Evolutionary conservation across 2,113 vertebrate species (phyloP).

Genomic region (Thymallus thymallus): DNA sequence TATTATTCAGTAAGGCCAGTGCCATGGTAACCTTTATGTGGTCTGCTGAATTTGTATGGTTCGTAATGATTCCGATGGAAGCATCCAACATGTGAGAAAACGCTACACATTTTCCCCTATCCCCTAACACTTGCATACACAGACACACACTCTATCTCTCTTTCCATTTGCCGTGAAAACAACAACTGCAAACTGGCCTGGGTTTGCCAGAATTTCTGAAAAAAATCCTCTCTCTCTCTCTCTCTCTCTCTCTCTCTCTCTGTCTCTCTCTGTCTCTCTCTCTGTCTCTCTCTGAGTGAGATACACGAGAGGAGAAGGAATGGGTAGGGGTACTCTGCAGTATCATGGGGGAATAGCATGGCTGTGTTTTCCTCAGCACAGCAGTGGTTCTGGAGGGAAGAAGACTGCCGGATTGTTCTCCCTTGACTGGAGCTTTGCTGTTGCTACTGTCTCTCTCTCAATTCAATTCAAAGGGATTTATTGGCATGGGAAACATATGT

Average conservation of each 20-base stretch:
- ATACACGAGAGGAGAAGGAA: too few relatives aligned
- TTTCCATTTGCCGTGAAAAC: too few relatives aligned
- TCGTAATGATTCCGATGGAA: slow-evolving; percentile 1
- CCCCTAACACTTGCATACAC: neutral
- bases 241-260: too few relatives aligned
- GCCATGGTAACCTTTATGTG: neutral
- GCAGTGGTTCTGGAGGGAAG: neutral
- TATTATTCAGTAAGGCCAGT: neutral
- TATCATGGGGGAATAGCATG: neutral
- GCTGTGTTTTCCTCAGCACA: neutral
- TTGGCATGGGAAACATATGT: too few relatives aligned
- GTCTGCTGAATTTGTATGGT: neutral
- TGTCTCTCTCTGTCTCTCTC: too few relatives aligned
- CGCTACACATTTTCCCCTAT: too few relatives aligned
- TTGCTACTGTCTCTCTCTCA: slow-evolving; percentile 11
- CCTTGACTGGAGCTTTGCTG: neutral
- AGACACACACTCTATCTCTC: neutral
- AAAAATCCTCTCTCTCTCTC: neutral
- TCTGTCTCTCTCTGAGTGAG: too few relatives aligned
- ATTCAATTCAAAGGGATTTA: too few relatives aligned
- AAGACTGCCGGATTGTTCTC: neutral
- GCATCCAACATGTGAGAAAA: slow-evolving; percentile 10
- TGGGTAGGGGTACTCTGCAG: neutral
- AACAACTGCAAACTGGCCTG: neutral
- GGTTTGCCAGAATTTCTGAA: slow-evolving; percentile 8